Evolutionary conservation across 1,140 invertebrate genomes (phyloP), one percentile per base, ranked within the genome.

Genomic region (Holcopasites calliopsidis): DNA sequence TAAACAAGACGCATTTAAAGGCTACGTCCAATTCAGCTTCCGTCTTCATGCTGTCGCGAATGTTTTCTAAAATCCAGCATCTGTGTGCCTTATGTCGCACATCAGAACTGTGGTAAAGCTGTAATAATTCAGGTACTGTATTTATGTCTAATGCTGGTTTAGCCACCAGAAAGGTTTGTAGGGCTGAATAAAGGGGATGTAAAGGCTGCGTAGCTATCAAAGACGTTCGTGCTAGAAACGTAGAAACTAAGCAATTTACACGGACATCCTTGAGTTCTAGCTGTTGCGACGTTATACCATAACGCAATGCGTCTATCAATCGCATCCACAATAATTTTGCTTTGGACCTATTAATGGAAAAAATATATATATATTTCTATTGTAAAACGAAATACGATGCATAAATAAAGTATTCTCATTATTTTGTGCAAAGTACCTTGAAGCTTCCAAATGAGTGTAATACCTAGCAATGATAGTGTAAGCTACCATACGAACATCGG

Each of bases 81-180:
- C 95, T 92, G 70, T 95, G 93, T 1, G 92, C 90, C 18, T 87
- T 87, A 54, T 92, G 91, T 70, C 95, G 93, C 1, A 95, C 88
- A 57, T 95, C 93, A 6, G 94, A 93, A 75, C 94, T 95, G 76
- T 96, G 94, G 75, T 96, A 94, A 16, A 96, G 92, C 65, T 94
- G 94, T 38, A 95, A 93, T 73, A 96, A 94, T 88, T 96, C 96
- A 6, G 96, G 96, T n/a, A 96, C 94, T n/a, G 93, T 92, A 4
- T 92, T 92, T 2, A 96, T 88, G 87, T 96, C 93, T 6, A 96
- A 87, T 11, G 92, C 90, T 40, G 94, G 93, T 88, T 95, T 96
- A 0, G 95, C 94, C 83, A 95, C 93, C 10, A 97, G 87, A 89
- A 96, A 96, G 61, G 93, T 93, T 62, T 95, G 94, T 0, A 96